Conservation (phyloP, 1,140 invertebrate genomes). For the Diuraphis noxia region DNA sequence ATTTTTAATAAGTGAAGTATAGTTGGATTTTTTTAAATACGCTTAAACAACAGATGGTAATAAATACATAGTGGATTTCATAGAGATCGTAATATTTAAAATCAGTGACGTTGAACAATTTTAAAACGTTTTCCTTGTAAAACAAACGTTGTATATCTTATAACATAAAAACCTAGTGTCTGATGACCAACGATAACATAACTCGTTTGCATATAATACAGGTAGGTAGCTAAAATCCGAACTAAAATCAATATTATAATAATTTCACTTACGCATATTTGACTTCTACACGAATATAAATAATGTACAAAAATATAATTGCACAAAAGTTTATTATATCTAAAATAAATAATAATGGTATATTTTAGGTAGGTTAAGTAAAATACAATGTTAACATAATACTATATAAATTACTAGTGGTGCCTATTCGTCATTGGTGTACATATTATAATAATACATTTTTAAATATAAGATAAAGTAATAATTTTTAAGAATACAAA, state of each 20-base stretch:
- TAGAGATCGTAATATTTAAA: not conserved
- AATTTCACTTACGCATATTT: not conserved
- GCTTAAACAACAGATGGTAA: not conserved
- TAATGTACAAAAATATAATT: not conserved
- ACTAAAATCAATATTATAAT: not conserved
- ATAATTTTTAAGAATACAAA: not conserved
- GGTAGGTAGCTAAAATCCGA: not conserved
- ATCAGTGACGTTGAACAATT: not conserved
- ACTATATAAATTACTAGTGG: not conserved
- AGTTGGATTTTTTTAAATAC: not conserved
- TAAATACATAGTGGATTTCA: not conserved
- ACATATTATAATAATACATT: not conserved
- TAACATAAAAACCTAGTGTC: not conserved
- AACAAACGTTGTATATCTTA: not conserved
- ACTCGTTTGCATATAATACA: constrained; percentile 14
- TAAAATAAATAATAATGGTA: not conserved
- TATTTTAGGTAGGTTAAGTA: not conserved
- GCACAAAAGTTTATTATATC: not conserved
- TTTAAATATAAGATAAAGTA: not conserved
- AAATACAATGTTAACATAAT: not conserved
- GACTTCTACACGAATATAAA: not conserved
- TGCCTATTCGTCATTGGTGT: not conserved
- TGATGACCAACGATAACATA: not conserved
- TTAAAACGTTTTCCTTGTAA: constrained; percentile 48
- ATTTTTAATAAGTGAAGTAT: not conserved